Evolutionary conservation across 53 echinoderm and acorn worm species (phyloP).

Genomic region (Antedon mediterranea): DNA sequence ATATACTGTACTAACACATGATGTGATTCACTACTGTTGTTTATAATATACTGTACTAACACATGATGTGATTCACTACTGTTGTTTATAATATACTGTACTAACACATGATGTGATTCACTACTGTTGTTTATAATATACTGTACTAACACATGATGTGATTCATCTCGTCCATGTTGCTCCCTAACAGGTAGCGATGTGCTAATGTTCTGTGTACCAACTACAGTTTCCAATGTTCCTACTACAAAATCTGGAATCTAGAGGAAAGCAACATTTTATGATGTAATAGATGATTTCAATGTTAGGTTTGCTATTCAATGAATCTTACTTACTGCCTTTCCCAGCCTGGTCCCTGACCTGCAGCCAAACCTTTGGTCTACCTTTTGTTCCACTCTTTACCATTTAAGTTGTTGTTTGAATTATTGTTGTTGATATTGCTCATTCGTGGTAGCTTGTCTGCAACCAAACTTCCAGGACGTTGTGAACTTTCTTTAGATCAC

Average conservation of each 20-base stretch:
- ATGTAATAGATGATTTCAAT: too few species aligned
- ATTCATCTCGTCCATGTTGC: slow-evolving; percentile 93
- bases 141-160: slow-evolving; percentile 55
- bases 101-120: slow-evolving; percentile 84
- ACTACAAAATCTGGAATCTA: slow-evolving; percentile 5
- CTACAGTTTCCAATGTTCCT: slow-evolving; percentile 33
- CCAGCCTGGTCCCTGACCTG: too few species aligned
- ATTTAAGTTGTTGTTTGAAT: too few species aligned
- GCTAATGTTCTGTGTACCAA: slow-evolving; percentile 59
- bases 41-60: slow-evolving; percentile 16
- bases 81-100: not conserved
- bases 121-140: not conserved
- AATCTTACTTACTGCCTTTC: too few species aligned
- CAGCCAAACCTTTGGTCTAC: too few species aligned
- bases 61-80: slow-evolving; percentile 83
- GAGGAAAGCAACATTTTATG: too few species aligned
- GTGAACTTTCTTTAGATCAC: too few species aligned
- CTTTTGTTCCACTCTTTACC: too few species aligned
- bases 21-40: slow-evolving; percentile 80
- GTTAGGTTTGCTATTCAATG: too few species aligned
- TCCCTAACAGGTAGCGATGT: slow-evolving; percentile 55
- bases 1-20: slow-evolving; percentile 36
- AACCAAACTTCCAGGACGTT: too few species aligned
- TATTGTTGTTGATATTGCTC: too few species aligned
- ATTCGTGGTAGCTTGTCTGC: too few species aligned